Conservation (phyloP, 2,888 invertebrate species). For the Cotesia congregata region DNA sequence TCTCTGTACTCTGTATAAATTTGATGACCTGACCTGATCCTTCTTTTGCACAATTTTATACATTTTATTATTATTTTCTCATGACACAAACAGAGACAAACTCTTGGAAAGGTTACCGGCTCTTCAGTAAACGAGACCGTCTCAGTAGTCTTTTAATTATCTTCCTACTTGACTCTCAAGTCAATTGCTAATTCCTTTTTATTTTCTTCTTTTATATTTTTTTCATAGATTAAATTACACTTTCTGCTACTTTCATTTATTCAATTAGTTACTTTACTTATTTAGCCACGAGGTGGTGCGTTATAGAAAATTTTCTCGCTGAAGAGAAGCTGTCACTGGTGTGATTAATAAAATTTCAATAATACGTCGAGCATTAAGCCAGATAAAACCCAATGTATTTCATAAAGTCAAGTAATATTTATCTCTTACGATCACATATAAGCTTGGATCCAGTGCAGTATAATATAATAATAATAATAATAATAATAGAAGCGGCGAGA, state of each 20-base stretch:
- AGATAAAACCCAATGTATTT: not conserved
- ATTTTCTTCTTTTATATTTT: not conserved
- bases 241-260: not conserved
- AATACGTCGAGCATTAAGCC: not conserved
- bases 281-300: too few species aligned
- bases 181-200: slow-evolving; percentile 13
- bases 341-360: not conserved
- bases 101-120: not conserved
- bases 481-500: slow-evolving; percentile 12
- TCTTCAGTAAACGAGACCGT: slow-evolving; percentile 3
- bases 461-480: not conserved
- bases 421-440: not conserved
- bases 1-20: too few species aligned
- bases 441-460: not conserved
- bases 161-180: slow-evolving; percentile 9
- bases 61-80: not conserved
- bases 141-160: slow-evolving; percentile 18
- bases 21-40: too few species aligned
- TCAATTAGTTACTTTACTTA: not conserved
- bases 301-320: too few species aligned
- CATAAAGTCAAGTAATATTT: not conserved
- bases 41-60: too few species aligned
- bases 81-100: not conserved
- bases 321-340: not conserved
- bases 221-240: not conserved